phyloP scores from a whole-genome alignment of 2,888 invertebrate genomes.

The Pammene fasciana region DNA sequence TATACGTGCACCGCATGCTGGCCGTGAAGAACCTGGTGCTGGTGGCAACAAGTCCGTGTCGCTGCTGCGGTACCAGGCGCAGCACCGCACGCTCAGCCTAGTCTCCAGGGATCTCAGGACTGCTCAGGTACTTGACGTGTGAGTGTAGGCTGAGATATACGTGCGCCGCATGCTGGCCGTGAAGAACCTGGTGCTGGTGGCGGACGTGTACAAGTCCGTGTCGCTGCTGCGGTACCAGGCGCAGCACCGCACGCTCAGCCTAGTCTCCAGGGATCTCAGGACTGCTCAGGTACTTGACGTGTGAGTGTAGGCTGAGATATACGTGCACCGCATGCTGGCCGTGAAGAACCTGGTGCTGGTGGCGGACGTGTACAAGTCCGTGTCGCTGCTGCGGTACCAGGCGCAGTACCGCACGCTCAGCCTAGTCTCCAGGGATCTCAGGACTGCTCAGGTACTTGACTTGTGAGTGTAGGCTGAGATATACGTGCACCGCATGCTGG shows the following conservation, averaged over 20 bases:
- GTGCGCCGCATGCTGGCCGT: too few relatives aligned
- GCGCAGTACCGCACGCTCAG: constrained; percentile 94
- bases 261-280: too few relatives aligned
- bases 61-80: constrained; percentile 95
- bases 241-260: too few relatives aligned
- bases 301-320: too few relatives aligned
- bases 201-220: too few relatives aligned
- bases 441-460: constrained; percentile 74
- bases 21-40: constrained; percentile 97
- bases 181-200: too few relatives aligned
- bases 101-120: constrained; percentile 87
- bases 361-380: constrained; percentile 97
- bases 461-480: too few relatives aligned
- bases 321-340: constrained; percentile 96
- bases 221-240: too few relatives aligned
- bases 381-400: constrained; percentile 96
- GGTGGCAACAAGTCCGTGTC: constrained; percentile 97
- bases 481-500: constrained; percentile 96
- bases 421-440: constrained; percentile 88
- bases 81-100: constrained; percentile 93
- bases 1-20: constrained; percentile 97
- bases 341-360: constrained; percentile 98
- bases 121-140: constrained; percentile 76
- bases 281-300: too few relatives aligned
- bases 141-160: too few relatives aligned